Percentiles rank a stretch among this genome's conserved stretches.
Conservation (phyloP, 2,888 invertebrate species). For the Agonopterix subpropinquella region DNA sequence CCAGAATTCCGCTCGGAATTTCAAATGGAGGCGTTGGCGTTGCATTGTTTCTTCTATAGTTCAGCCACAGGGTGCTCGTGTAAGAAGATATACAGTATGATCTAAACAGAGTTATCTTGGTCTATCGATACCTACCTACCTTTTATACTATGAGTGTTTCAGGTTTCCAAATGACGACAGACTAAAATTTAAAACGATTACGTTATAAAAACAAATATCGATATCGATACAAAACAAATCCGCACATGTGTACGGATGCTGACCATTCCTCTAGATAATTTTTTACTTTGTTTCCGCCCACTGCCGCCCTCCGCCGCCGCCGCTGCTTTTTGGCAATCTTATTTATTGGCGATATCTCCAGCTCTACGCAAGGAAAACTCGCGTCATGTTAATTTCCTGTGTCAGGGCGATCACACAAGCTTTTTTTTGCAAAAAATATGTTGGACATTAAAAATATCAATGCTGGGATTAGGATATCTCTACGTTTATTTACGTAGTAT, state of each 20-base stretch:
- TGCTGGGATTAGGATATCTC: background rate
- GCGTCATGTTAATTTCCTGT: conserved; percentile 71
- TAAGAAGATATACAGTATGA: no score
- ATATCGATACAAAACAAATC: conserved; percentile 12
- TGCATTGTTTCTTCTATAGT: no score
- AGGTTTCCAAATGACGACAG: no score
- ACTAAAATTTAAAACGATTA: no score
- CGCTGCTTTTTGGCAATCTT: conserved; percentile 62
- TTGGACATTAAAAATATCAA: conserved; percentile 19
- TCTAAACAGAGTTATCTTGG: no score
- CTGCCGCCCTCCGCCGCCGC: conserved; percentile 25
- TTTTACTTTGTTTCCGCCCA: conserved; percentile 54
- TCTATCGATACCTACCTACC: no score
- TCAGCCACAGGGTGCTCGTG: no score
- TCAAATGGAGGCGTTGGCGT: no score
- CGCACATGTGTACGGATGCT: conserved; percentile 2
- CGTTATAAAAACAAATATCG: conserved; percentile 5
- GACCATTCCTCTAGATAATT: conserved; percentile 39
- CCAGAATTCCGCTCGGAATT: no score
- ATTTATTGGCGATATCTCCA: conserved; percentile 63
- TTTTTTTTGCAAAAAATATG: conserved; percentile 17
- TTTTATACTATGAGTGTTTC: no score
- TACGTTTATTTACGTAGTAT: background rate
- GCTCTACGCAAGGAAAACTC: conserved; percentile 52
- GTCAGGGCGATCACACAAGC: conserved; percentile 25